Base-by-base conservation (phyloP, 2,797 vertebrate species). In the Tokudaia tokunoshimensis region DNA sequence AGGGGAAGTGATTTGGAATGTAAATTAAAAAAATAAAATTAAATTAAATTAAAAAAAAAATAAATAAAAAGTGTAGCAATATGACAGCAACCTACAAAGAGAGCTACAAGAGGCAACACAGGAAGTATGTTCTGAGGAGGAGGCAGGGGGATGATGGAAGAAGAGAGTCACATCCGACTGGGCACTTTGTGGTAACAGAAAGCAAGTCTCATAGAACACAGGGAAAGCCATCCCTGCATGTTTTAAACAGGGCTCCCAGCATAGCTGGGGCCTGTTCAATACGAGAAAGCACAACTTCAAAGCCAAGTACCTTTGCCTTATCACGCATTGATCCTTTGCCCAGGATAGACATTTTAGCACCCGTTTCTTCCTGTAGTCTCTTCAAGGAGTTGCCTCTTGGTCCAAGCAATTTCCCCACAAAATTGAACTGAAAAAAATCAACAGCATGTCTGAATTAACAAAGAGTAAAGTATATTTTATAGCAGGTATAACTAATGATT, bases 261-360 rank as follows among this genome's bases (percentile, higher is more conserved):
- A 12, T 55, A 19, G 37, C 1, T 37, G n/a, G 17, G 59, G 92
- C 10, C 52, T 24, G n/a, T 87, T 65, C 1, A 41, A 50, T 13
- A 9, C 24, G 50, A 57, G 79, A 94, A 82, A 84, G n/a, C 78
- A 41, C 55, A 95, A 86, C 96, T 87, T 24, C 52, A 96, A 84
- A 96, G 81, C 50, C 86, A 90, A 55, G 67, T 99, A 99, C 99
- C 99, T 99, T 99, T 96, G 99, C 99, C 99, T 99, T 99, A 98
- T 99, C 99, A 97, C 99, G 99, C 99, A 99, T 99, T 97, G 99
- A 99, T 96, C 99, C 99, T 99, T 99, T 99, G 86, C 99, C 99
- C 47, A 99, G 99, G 98, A 99, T 99, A 97, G 99, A 99, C 99
- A 99, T 99, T 99, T 99, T 99, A 98, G 99, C 99, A 96, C 99